Conservation (phyloP, 2,888 invertebrate species). For the Ceramica pisi region DNA sequence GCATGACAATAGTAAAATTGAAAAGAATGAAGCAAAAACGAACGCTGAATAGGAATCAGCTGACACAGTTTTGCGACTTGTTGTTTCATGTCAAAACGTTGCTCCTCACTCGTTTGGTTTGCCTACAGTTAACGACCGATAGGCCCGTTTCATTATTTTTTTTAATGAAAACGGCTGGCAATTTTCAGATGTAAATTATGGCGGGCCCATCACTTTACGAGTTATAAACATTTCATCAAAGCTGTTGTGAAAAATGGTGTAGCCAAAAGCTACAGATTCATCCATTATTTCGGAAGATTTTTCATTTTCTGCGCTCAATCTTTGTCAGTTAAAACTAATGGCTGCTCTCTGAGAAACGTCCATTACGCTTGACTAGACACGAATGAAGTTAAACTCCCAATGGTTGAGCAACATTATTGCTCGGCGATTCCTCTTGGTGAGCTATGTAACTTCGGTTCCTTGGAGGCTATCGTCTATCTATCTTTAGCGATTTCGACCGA, state of each 20-base stretch:
- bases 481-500: not conserved
- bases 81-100: conserved; percentile 1
- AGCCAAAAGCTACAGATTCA: conserved; percentile 1
- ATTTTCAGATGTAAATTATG: conserved; percentile 9
- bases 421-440: conserved; percentile 32
- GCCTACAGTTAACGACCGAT: conserved; percentile 1
- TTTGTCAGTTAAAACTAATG: conserved; percentile 44
- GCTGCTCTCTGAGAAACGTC: conserved; percentile 20
- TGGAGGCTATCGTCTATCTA: conserved; percentile 5
- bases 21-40: conserved; percentile 10
- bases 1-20: conserved; percentile 1
- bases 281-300: conserved; percentile 17
- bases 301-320: conserved; percentile 30
- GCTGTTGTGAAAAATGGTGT: conserved; percentile 26
- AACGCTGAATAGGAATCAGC: conserved; percentile 4
- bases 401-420: conserved; percentile 17
- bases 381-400: conserved; percentile 12
- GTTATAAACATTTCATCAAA: conserved; percentile 27
- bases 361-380: conserved; percentile 35
- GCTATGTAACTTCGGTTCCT: conserved; percentile 25
- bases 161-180: not conserved
- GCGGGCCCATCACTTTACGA: not conserved
- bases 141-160: not conserved
- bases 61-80: conserved; percentile 11
- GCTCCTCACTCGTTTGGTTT: conserved; percentile 2